phyloP scores from a whole-genome alignment of 2,113 vertebrate species.

The Daphoenositta chrysoptera region DNA sequence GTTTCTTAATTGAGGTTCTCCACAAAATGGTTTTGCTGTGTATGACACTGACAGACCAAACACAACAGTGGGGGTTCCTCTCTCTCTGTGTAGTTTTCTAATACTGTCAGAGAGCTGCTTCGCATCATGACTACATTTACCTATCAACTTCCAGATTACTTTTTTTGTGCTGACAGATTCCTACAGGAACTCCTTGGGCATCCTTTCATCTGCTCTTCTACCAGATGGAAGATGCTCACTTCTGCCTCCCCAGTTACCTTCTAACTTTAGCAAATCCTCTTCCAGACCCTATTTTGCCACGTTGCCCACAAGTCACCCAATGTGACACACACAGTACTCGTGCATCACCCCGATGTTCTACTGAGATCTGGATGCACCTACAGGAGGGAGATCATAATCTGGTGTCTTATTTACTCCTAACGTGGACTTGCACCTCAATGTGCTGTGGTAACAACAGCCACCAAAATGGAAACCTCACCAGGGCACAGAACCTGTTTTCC shows the following conservation, averaged over 20 bases:
- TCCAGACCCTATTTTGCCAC: background rate
- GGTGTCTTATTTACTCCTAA: no score
- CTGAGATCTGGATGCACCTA: background rate
- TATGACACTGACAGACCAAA: background rate
- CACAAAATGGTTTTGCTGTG: background rate
- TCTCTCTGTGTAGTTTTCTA: background rate
- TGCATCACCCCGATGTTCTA: background rate
- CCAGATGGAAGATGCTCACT: background rate
- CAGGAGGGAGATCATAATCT: background rate
- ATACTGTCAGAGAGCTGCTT: background rate
- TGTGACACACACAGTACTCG: accelerated
- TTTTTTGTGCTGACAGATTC: background rate
- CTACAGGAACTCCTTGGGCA: background rate
- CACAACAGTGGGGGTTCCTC: background rate
- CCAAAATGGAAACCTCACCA: background rate
- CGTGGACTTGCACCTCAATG: accelerated
- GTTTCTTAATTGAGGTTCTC: background rate
- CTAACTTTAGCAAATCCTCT: background rate
- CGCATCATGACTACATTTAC: background rate
- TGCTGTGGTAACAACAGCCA: background rate
- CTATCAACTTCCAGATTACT: background rate
- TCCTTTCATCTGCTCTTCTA: background rate
- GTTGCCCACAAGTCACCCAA: background rate
- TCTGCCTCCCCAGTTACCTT: background rate
- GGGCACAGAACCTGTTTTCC: background rate